These are phyloP conservation scores for Drosophila seclusa DNA, from an alignment of 2,888 invertebrate species.

Conservation along the genomic window DNA sequence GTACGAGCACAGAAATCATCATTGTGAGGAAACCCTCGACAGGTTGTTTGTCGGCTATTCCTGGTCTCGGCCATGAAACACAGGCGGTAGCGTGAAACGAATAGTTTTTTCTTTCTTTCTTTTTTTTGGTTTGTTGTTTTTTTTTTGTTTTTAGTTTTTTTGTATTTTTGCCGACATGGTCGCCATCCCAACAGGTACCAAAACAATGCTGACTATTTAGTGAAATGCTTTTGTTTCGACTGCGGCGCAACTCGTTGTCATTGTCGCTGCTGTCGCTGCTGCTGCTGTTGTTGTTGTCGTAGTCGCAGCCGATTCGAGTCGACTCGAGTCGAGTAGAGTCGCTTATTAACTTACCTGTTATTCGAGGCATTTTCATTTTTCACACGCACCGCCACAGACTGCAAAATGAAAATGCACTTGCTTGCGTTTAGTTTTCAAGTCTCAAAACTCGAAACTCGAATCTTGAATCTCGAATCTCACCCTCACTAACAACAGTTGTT, in stretches of 20 bases:
- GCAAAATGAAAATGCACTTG: constrained; percentile 75
- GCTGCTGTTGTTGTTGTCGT: background rate
- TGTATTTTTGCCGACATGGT: constrained; percentile 43
- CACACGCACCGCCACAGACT: constrained; percentile 69
- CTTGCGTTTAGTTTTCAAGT: constrained; percentile 57
- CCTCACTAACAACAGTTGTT: constrained; percentile 29
- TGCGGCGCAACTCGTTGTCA: constrained; percentile 29
- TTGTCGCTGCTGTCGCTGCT: background rate
- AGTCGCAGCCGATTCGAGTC: constrained; percentile 3
- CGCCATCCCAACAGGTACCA: constrained; percentile 57
- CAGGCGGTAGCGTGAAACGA: constrained; percentile 55
- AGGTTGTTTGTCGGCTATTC: constrained; percentile 38
- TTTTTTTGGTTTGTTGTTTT: constrained; percentile 15
- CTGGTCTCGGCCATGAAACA: constrained; percentile 37
- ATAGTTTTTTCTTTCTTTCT: constrained; percentile 36
- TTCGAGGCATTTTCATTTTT: constrained; percentile 69
- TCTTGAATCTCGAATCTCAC: constrained; percentile 26
- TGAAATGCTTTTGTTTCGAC: constrained; percentile 69
- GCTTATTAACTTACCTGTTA: constrained; percentile 79
- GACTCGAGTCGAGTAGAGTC: constrained; percentile 13
- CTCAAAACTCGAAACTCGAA: constrained; percentile 23
- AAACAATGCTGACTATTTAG: constrained; percentile 73
- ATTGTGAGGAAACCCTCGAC: constrained; percentile 52
- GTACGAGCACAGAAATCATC: constrained; percentile 51
- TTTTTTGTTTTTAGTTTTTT: constrained; percentile 1